Base-by-base conservation (phyloP, 2,113 vertebrate species). In the Shinisaurus crocodilurus region DNA sequence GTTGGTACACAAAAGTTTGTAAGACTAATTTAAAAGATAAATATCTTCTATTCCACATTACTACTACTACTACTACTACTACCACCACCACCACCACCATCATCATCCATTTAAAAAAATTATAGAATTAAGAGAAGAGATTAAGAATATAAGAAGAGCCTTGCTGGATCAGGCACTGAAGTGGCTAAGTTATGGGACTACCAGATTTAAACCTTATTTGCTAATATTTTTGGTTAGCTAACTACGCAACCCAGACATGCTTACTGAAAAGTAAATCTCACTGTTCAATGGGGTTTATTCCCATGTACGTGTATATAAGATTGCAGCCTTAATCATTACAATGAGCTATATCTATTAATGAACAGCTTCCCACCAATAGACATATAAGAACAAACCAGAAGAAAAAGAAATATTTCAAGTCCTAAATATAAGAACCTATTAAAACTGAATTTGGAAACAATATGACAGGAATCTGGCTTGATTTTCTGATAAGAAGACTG, bases 401-500 rank as follows among this genome's bases (percentile, higher is more conserved):
- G 63, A 81, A 91, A 74, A 94, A 94, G 25, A 90, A 90, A 23
- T 82, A 93, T 92, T 92, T 91, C 88, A 77, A 90, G 92, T 72
- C 70, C 77, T 72, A 91, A 76, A 92, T 85, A 88, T 29, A 12
- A 45, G 74, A 89, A 90, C 81, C 88, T 82, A 83, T 92, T 94
- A 94, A 96, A 95, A 95, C 20, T 92, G 70, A 96, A 90, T 92
- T 93, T 93, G 94, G 90, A 91, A 77, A 89, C 32, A 89, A 63
- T 0, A 0, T 92, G 94, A 94, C 92, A 96, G 89, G 94, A 92
- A 95, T 83, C 86, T 91, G 91, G 94, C 88, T 94, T 69, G 50
- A 89, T 92, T 82, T 93, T 95, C 90, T 92, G 65, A 89, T 54
- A 93, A 60, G 91, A 94, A 90, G 88, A 85, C 89, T 96, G 80